Percentiles rank a stretch among this genome's conserved stretches.
phyloP scores from a whole-genome alignment of 2,888 invertebrate species.

The Anoncus sp. region DNA sequence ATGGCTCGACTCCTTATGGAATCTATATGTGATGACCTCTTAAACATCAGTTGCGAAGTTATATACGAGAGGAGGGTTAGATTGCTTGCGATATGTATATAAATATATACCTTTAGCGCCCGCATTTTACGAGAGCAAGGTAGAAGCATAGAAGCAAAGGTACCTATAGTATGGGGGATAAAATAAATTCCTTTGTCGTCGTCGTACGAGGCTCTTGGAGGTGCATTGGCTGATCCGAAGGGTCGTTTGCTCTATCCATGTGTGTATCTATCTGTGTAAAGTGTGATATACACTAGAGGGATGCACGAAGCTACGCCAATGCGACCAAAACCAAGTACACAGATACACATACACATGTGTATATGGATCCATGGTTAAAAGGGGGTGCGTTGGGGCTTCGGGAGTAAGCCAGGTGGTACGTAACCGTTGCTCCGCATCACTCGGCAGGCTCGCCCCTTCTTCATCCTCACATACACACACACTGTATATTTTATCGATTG shows the following conservation, averaged over 20 bases:
- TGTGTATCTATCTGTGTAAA: background rate
- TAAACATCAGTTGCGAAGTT: too few species aligned
- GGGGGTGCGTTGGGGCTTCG: conserved; percentile 51
- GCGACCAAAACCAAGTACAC: conserved; percentile 23
- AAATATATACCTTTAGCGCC: too few species aligned
- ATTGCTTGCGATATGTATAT: background rate
- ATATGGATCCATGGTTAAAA: conserved; percentile 7
- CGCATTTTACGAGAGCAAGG: background rate
- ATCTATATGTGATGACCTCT: too few species aligned
- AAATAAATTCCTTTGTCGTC: conserved; percentile 57
- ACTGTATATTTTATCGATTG: background rate
- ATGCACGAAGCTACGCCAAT: conserved; percentile 36
- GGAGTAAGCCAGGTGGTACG: conserved; percentile 79
- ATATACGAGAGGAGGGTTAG: background rate
- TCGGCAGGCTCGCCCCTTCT: conserved; percentile 74
- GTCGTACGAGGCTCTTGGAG: too few species aligned
- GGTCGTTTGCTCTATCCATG: conserved; percentile 29
- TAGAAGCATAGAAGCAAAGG: background rate
- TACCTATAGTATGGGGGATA: background rate
- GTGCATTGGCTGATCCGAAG: conserved; percentile 43
- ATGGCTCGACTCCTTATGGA: too few species aligned
- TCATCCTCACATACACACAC: conserved; percentile 60
- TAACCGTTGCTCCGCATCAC: conserved; percentile 78
- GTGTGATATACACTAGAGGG: conserved; percentile 23
- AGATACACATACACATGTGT: background rate